phyloP scores from a whole-genome alignment of 2,888 invertebrate genomes.

The Hydriomena furcata region DNA sequence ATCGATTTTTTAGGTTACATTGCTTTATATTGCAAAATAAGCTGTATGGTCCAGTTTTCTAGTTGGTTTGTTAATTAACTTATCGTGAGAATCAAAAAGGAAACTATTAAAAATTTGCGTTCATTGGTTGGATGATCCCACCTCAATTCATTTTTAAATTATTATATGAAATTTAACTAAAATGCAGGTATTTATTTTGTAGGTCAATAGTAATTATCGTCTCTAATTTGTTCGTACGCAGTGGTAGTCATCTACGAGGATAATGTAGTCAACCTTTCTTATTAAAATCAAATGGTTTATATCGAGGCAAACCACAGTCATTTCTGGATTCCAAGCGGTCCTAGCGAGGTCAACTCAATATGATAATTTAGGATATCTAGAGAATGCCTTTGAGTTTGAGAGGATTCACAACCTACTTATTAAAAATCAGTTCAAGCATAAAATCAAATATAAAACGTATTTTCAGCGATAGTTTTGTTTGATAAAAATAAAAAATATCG shows the following conservation, averaged over 20 bases:
- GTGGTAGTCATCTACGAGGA: conserved; percentile 28
- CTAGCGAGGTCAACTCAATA: conserved; percentile 28
- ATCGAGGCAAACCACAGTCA: conserved; percentile 63
- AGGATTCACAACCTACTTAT: too few species aligned
- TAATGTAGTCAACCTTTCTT: conserved; percentile 57
- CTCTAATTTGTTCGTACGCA: too few species aligned
- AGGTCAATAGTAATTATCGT: too few species aligned
- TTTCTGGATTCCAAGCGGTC: conserved; percentile 48
- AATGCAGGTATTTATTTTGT: too few species aligned
- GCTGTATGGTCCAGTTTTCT: conserved; percentile 17
- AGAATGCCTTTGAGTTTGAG: conserved; percentile 28
- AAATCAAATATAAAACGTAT: too few species aligned
- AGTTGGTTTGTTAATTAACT: conserved; percentile 28
- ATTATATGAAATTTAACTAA: too few species aligned
- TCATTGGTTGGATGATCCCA: too few species aligned
- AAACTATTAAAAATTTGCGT: neutral
- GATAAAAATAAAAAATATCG: too few species aligned
- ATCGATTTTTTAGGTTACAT: conserved; percentile 39
- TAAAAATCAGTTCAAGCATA: too few species aligned
- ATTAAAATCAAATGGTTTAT: conserved; percentile 49
- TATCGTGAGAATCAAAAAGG: conserved; percentile 14
- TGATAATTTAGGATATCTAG: conserved; percentile 30
- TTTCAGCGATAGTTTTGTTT: too few species aligned
- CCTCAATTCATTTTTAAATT: too few species aligned
- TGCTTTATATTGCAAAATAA: conserved; percentile 35